Evolutionary conservation across 2,113 vertebrate species (phyloP).

Genomic region (Spermophilus dauricus): DNA sequence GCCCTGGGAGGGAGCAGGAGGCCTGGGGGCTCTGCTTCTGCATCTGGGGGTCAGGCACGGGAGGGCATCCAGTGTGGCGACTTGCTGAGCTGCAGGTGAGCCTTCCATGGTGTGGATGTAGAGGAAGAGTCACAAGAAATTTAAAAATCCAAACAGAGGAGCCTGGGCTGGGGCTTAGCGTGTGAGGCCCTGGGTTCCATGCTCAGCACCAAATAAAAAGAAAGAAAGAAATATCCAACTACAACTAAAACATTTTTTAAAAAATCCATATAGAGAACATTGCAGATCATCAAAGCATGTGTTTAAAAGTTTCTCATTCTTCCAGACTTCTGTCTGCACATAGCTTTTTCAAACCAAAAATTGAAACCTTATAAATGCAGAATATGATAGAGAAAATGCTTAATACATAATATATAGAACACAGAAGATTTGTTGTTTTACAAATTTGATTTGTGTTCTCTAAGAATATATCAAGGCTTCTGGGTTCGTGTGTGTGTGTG

Average conservation of each 20-base stretch:
- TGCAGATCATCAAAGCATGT: not conserved
- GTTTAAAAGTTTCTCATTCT: not conserved
- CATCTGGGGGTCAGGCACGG: fast-evolving
- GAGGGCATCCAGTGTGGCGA: not conserved
- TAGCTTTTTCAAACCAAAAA: constrained; percentile 28
- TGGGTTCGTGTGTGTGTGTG: not conserved
- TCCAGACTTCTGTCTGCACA: not conserved
- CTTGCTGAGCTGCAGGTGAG: not conserved
- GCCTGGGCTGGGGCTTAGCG: too few relatives aligned
- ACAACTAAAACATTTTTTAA: too few relatives aligned
- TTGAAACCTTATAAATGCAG: not conserved
- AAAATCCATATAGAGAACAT: not conserved
- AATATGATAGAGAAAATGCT: not conserved
- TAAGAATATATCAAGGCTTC: not conserved
- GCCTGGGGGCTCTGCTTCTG: not conserved
- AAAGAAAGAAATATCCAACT: too few relatives aligned
- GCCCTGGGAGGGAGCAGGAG: too few relatives aligned
- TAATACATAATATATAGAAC: not conserved
- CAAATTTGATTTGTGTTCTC: not conserved
- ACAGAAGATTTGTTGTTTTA: not conserved
- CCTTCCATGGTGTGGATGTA: not conserved
- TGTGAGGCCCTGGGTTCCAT: too few relatives aligned
- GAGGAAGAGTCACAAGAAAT: not conserved
- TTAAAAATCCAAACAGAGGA: not conserved
- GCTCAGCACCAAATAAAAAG: too few relatives aligned